Evolutionary conservation across 2,113 vertebrate genomes (phyloP).

Genomic region (Siphamia tubifer): DNA sequence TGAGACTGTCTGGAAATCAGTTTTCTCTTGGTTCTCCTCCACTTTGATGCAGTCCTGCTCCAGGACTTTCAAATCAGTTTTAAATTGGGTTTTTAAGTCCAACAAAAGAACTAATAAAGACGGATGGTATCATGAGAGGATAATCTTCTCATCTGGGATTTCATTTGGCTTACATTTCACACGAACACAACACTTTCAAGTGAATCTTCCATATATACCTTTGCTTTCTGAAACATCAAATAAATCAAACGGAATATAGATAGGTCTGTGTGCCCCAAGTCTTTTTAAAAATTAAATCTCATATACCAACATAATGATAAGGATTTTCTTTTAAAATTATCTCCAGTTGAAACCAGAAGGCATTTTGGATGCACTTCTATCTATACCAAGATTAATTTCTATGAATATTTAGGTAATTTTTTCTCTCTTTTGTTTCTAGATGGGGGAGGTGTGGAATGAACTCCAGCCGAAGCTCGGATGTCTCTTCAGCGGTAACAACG

Average conservation of each 20-base stretch:
- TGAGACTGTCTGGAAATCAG: conserved; percentile 59
- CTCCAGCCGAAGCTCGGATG: conserved; percentile 91
- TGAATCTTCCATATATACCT: not conserved
- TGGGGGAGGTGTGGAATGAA: conserved; percentile 95
- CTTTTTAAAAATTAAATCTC: not conserved
- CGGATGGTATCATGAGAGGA: conserved; percentile 7
- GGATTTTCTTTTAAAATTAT: too few relatives aligned
- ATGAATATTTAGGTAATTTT: not conserved
- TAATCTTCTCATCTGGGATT: not conserved
- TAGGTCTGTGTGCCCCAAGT: not conserved
- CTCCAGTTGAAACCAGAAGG: not conserved
- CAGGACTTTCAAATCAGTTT: not conserved
- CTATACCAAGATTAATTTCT: not conserved
- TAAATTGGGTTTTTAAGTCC: conserved; percentile 22
- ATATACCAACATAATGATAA: not conserved
- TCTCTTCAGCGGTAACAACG: conserved; percentile 84
- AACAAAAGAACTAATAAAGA: conserved; percentile 3
- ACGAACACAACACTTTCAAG: not conserved
- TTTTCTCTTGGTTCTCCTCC: not conserved
- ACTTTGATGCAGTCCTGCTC: not conserved
- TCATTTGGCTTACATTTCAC: conserved; percentile 1
- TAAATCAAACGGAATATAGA: not conserved
- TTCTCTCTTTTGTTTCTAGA: conserved; percentile 74
- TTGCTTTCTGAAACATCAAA: not conserved
- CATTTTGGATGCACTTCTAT: not conserved